These are phyloP conservation scores for Anhinga anhinga DNA, from an alignment of 2,113 vertebrate species.

Conservation along the genomic window DNA sequence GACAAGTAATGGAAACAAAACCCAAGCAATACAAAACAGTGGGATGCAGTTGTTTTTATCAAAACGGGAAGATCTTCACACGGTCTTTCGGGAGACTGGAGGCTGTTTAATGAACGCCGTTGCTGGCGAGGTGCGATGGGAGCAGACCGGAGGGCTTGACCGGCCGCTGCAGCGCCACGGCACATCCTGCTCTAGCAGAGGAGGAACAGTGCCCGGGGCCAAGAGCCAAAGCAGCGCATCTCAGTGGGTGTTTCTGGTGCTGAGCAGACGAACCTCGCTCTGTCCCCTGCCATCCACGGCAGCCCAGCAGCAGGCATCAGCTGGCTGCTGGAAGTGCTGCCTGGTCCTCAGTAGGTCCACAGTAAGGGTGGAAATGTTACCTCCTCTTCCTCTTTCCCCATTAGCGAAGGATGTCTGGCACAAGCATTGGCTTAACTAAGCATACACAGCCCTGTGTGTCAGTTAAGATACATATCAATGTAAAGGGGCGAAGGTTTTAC, in stretches of 20 bases:
- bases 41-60: neutral
- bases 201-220: neutral
- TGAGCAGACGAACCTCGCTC: neutral
- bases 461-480: neutral
- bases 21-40: neutral
- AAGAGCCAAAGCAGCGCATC: neutral
- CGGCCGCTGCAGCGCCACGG: neutral
- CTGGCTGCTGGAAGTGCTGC: neutral
- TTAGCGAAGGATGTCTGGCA: neutral
- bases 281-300: accelerated
- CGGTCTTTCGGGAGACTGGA: neutral
- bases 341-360: neutral
- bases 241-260: neutral
- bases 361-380: neutral
- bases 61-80: neutral
- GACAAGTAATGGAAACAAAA: neutral
- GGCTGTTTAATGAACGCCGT: neutral
- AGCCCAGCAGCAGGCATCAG: neutral
- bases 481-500: neutral
- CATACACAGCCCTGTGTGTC: neutral
- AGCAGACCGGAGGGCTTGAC: neutral
- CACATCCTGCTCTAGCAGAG: neutral
- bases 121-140: neutral
- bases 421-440: neutral
- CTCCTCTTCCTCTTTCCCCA: neutral